A percentile compares a stretch with the other conserved stretches of the same genome.
Conservation (phyloP, 2,113 vertebrate species). For the Sarotherodon lohbergeri region DNA sequence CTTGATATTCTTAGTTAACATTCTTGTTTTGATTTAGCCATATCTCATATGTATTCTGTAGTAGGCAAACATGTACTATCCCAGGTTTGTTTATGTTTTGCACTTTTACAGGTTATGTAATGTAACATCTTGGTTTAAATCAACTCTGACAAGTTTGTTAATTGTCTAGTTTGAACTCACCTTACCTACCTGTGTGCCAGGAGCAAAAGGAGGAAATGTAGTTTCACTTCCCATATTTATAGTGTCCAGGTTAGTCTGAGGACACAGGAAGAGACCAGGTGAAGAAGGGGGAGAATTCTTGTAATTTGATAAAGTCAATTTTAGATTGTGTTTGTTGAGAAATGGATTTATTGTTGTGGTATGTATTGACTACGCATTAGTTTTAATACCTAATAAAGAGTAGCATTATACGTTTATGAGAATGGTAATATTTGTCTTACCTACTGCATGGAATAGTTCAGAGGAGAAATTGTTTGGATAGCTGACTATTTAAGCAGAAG, state of each 20-base stretch:
- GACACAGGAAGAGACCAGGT: not conserved
- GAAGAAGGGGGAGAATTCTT: not conserved
- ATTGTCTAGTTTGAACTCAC: not conserved
- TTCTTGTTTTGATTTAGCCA: not conserved
- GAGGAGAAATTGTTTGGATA: not conserved
- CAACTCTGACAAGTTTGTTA: not conserved
- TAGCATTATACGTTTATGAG: not conserved
- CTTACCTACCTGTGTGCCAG: not conserved
- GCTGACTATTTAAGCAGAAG: not conserved
- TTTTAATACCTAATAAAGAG: not conserved
- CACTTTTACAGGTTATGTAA: not conserved
- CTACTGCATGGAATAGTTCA: not conserved
- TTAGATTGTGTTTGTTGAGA: not conserved
- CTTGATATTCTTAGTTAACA: not conserved
- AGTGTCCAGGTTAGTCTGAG: not conserved
- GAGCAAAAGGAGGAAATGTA: not conserved
- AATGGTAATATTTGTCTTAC: not conserved
- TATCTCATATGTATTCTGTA: not conserved
- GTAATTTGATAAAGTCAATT: not conserved
- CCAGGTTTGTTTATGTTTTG: not conserved
- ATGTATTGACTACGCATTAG: not conserved
- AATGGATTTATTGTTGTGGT: rapidly evolving
- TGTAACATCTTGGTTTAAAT: not conserved
- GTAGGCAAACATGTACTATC: not conserved
- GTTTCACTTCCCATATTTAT: not conserved